Evolutionary conservation across 2,113 vertebrate species (phyloP).

Genomic region (Lipotes vexillifer): DNA sequence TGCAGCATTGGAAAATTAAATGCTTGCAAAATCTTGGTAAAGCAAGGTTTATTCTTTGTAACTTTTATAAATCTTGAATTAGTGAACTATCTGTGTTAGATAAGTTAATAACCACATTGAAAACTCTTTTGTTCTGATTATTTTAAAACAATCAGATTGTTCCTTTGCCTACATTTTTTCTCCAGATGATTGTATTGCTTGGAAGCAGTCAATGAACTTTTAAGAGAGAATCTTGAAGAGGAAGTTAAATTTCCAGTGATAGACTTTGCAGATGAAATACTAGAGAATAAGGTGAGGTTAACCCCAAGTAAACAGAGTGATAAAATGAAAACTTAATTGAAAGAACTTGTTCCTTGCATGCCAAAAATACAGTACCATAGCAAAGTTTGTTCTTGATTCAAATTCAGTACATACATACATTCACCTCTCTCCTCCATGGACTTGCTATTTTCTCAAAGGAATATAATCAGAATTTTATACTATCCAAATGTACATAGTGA

Average conservation of each 20-base stretch:
- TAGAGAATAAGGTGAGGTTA: background rate
- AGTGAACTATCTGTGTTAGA: constrained; percentile 19
- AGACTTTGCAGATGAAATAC: constrained; percentile 13
- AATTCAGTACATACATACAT: background rate
- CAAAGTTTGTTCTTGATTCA: background rate
- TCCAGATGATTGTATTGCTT: background rate
- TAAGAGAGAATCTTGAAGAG: background rate
- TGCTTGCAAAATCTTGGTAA: constrained; percentile 60
- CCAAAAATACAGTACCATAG: background rate
- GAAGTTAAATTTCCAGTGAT: constrained; percentile 23
- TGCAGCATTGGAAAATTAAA: constrained; percentile 74
- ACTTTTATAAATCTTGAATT: constrained; percentile 34
- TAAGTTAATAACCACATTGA: background rate
- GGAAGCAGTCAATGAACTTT: background rate
- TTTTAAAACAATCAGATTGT: constrained; percentile 25
- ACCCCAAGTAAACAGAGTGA: background rate
- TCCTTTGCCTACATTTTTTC: background rate
- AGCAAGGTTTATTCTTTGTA: constrained; percentile 48
- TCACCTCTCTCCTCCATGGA: background rate
- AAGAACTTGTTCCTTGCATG: constrained; percentile 9
- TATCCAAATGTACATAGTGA: background rate
- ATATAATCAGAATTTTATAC: background rate
- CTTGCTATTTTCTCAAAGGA: background rate
- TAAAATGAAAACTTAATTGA: background rate
- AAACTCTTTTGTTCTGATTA: constrained; percentile 8